phyloP scores from a whole-genome alignment of 1,140 invertebrate genomes.

The Archivesica marissinica region DNA sequence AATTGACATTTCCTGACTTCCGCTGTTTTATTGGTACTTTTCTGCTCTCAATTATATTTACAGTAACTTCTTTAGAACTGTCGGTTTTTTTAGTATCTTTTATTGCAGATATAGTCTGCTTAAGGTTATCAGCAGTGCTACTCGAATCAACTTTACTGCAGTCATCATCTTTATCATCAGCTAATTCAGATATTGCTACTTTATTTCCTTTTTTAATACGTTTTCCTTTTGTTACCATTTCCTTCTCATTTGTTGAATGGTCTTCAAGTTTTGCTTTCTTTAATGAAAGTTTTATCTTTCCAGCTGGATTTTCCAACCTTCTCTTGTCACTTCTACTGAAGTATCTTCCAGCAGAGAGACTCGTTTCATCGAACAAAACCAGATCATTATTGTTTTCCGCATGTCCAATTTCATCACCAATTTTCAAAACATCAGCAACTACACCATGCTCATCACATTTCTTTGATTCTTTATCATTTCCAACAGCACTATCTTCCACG shows the following conservation, averaged over 20 bases:
- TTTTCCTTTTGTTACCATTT: too few species aligned
- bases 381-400: neutral
- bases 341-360: neutral
- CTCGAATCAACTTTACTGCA: neutral
- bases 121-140: neutral
- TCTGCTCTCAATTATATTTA: neutral
- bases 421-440: neutral
- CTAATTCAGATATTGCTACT: neutral
- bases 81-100: slow-evolving; percentile 10
- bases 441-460: neutral
- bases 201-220: neutral
- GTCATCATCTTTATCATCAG: neutral
- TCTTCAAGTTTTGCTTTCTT: slow-evolving; percentile 13
- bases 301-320: neutral
- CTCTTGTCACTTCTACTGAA: neutral
- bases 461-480: neutral
- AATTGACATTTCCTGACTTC: neutral
- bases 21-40: neutral
- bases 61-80: neutral
- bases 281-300: slow-evolving; percentile 17
- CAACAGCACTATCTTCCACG: neutral
- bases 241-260: neutral
- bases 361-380: neutral
- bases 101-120: neutral
- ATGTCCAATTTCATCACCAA: neutral